A percentile compares a stretch with the other conserved stretches of the same genome.
phyloP scores from a whole-genome alignment of 2,888 invertebrate species.

The Drosophila fungiperda region DNA sequence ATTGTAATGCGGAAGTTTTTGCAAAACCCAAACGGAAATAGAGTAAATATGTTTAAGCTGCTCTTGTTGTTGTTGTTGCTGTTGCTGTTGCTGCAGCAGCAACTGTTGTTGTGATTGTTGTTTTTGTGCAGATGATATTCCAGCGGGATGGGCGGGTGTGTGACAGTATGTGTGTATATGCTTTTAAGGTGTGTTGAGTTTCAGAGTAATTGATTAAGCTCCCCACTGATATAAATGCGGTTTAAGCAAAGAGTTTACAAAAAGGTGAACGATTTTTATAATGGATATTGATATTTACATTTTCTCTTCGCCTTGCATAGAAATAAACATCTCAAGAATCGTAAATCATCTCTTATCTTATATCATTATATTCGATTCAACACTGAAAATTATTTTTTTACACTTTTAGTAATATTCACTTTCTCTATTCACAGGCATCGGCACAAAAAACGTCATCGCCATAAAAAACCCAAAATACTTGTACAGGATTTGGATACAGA shows the following conservation, averaged over 20 bases:
- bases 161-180: background rate
- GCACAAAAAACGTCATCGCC: constrained; percentile 85
- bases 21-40: constrained; percentile 79
- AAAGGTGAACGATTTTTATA: background rate
- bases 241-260: background rate
- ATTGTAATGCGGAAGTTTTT: constrained; percentile 80
- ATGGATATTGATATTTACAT: background rate
- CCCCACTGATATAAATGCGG: constrained; percentile 22
- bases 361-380: background rate
- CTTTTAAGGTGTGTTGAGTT: constrained; percentile 19
- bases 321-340: background rate
- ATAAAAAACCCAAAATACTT: constrained; percentile 85
- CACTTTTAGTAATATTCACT: background rate
- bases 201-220: constrained; percentile 58
- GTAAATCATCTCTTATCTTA: background rate
- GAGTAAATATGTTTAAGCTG: constrained; percentile 79
- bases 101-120: background rate
- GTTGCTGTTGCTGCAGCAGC: constrained; percentile 1
- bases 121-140: constrained; percentile 35
- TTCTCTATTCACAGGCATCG: constrained; percentile 77
- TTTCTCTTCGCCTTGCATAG: background rate
- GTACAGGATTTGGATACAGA: constrained; percentile 85
- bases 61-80: constrained; percentile 43
- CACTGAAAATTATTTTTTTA: background rate
- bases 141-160: background rate